These are phyloP conservation scores for Salarias fasciatus DNA, from an alignment of 2,797 vertebrate species.

Conservation along the genomic window DNA sequence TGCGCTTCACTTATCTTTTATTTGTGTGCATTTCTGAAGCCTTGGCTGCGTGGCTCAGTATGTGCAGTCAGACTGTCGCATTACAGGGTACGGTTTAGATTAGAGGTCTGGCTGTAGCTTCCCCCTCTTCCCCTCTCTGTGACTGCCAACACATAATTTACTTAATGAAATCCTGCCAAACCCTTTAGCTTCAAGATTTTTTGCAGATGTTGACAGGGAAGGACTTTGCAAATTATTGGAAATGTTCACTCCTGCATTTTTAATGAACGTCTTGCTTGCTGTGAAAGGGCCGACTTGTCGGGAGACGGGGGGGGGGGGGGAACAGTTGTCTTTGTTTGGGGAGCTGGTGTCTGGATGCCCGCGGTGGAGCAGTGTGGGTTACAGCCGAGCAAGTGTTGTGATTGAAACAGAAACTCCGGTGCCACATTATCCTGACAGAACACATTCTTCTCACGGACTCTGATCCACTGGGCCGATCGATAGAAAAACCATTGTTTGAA, in stretches of 20 bases:
- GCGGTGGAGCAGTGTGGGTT: conserved; percentile 70
- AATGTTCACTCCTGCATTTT: conserved; percentile 87
- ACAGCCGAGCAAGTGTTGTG: conserved; percentile 77
- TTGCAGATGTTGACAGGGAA: conserved; percentile 94
- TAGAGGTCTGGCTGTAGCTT: conserved; percentile 93
- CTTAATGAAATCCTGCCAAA: conserved; percentile 99
- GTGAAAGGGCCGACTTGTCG: conserved; percentile 62
- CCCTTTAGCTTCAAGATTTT: conserved; percentile 91
- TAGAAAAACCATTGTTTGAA: conserved; percentile 75
- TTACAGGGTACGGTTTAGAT: conserved; percentile 98
- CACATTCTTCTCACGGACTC: conserved; percentile 75
- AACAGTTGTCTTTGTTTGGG: conserved; percentile 75
- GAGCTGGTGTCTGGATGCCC: conserved; percentile 71
- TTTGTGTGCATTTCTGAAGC: conserved; percentile 65
- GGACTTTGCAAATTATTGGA: conserved; percentile 90
- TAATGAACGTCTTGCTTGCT: conserved; percentile 78
- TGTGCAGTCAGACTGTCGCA: conserved; percentile 86
- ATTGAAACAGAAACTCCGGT: conserved; percentile 82
- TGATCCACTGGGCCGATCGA: conserved; percentile 80
- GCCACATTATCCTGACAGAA: conserved; percentile 81
- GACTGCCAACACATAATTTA: conserved; percentile 97
- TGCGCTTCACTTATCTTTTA: conserved; percentile 66
- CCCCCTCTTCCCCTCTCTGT: conserved; percentile 91
- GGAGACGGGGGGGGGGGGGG: conserved; percentile 37
- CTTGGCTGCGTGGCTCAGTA: conserved; percentile 58